phyloP scores from a whole-genome alignment of 2,888 invertebrate species.

The Clivina fossor region DNA sequence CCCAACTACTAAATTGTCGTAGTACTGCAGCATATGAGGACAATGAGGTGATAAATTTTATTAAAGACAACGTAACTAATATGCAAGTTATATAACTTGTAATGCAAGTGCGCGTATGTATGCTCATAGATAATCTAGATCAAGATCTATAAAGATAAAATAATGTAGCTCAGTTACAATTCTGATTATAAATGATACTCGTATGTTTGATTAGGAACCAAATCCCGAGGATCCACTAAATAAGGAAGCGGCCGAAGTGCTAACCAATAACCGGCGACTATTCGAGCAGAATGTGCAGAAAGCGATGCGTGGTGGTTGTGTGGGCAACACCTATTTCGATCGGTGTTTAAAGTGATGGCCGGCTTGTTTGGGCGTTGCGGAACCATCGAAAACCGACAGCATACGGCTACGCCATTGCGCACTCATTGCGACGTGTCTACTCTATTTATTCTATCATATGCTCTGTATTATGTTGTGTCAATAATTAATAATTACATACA shows the following conservation, averaged over 20 bases:
- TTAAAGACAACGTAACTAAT: no score
- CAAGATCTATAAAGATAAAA: no score
- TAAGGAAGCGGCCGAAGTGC: conserved; percentile 96
- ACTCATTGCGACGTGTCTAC: conserved; percentile 31
- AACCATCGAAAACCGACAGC: conserved; percentile 25
- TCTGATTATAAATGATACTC: no score
- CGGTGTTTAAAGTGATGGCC: conserved; percentile 87
- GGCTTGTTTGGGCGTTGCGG: conserved; percentile 12
- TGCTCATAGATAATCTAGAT: no score
- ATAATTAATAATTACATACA: background rate
- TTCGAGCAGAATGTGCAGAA: conserved; percentile 96
- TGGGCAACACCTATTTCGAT: conserved; percentile 93
- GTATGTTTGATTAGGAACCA: conserved; percentile 72
- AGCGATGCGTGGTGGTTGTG: conserved; percentile 94
- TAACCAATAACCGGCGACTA: conserved; percentile 88
- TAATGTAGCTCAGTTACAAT: no score
- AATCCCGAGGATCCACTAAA: conserved; percentile 98
- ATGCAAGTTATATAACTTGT: no score
- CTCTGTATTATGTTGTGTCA: conserved; percentile 31
- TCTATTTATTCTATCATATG: conserved; percentile 35
- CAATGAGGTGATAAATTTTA: no score
- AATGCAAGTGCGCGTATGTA: no score
- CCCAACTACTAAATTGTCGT: no score
- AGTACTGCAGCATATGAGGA: no score
- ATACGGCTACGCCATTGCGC: conserved; percentile 25